A percentile compares a stretch with the other conserved stretches of the same genome.
These are phyloP conservation scores for Bergia sp. DNA, from an alignment of 92 coral and sea anemone genomes.

Conservation along the genomic window DNA sequence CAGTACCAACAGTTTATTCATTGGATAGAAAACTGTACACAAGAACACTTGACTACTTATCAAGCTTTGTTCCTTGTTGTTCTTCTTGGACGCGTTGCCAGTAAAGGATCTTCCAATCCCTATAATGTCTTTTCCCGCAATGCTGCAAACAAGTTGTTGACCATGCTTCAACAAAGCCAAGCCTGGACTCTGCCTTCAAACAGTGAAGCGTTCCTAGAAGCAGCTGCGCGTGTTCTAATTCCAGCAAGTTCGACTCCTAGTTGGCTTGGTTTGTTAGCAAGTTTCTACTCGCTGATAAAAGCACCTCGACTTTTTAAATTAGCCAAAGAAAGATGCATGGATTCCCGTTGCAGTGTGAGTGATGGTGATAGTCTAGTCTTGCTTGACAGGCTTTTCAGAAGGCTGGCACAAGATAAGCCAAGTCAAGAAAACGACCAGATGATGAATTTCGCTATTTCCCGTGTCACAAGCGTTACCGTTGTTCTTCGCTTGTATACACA, in stretches of 20 bases:
- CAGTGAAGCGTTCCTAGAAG: slow-evolving; percentile 17
- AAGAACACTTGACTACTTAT: neutral
- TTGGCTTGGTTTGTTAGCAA: slow-evolving; percentile 5
- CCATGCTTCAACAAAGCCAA: neutral
- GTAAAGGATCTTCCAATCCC: neutral
- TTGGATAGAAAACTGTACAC: slow-evolving; percentile 10
- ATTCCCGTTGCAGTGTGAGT: neutral
- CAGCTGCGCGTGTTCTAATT: slow-evolving; percentile 31
- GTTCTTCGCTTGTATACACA: neutral
- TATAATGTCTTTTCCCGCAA: neutral
- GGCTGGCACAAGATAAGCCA: neutral
- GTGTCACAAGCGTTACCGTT: neutral
- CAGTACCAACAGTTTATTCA: slow-evolving; percentile 21
- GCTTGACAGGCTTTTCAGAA: neutral
- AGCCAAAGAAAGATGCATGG: slow-evolving; percentile 15
- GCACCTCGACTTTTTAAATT: neutral
- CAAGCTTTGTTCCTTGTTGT: slow-evolving; percentile 60
- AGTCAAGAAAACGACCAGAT: neutral
- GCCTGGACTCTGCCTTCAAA: slow-evolving; percentile 15
- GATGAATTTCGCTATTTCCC: slow-evolving; percentile 2
- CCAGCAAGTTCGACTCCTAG: slow-evolving; percentile 28
- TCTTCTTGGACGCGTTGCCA: slow-evolving; percentile 65
- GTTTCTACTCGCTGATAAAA: slow-evolving; percentile 18
- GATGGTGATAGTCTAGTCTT: neutral
- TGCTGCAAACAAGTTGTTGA: neutral